phyloP scores from a whole-genome alignment of 2,113 vertebrate genomes.

The Corythornis vintsioides region DNA sequence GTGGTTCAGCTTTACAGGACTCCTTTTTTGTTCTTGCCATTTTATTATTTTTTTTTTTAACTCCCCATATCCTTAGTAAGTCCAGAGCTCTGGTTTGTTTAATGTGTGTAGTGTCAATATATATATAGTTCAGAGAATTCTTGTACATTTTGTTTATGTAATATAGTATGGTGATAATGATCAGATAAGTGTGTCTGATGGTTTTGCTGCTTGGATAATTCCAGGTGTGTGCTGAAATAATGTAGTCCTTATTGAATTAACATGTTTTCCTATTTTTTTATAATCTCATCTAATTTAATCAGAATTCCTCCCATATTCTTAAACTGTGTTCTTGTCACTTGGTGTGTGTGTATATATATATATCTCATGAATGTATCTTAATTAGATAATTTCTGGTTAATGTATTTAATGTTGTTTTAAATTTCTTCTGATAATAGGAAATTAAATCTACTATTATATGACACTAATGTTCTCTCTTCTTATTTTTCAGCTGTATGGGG shows the following conservation, averaged over 20 bases:
- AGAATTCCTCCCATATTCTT: not conserved
- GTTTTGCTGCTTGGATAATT: not conserved
- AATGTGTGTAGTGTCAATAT: not conserved
- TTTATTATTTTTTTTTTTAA: not conserved
- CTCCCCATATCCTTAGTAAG: not conserved
- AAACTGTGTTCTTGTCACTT: not conserved
- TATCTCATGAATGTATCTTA: not conserved
- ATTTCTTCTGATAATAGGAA: not conserved
- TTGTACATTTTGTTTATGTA: not conserved
- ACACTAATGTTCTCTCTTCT: constrained; percentile 27
- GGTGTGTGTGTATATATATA: rapidly evolving
- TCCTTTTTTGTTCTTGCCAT: not conserved
- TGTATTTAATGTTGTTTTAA: not conserved
- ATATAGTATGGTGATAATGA: not conserved
- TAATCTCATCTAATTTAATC: not conserved
- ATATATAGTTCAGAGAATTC: not conserved
- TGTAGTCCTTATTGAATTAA: not conserved
- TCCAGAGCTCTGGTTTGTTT: not conserved
- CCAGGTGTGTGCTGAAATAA: not conserved
- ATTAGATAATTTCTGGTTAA: not conserved
- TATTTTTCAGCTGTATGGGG: constrained; percentile 82
- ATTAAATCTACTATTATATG: not conserved
- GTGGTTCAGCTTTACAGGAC: not conserved
- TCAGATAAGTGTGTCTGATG: not conserved
- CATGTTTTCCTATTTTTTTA: not conserved